Base-by-base conservation (phyloP, 92 coral and sea anemone species). In the Actinernus sp. region DNA sequence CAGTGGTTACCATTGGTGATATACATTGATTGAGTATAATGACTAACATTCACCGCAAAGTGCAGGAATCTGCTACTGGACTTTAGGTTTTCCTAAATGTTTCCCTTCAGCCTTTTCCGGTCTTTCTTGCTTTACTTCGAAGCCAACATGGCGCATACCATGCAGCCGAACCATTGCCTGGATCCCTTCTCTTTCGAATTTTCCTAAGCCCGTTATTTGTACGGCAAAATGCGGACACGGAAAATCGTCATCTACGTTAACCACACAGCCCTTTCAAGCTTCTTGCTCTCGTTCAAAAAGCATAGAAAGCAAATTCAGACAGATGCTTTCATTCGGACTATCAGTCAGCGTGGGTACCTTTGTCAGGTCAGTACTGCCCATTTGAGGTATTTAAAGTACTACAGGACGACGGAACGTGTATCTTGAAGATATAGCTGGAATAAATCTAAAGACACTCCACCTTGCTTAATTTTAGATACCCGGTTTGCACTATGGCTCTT, bases 41-140 rank as follows among this genome's bases (percentile, higher is more conserved):
- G n/a, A 3, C 60, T 46, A 29, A 64, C 41, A 28, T 64, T 64
- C 23, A 64, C 40, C 1, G 73, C 73, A 48, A 65, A 65, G 55
- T 65, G 73, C 5, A 65, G 24, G 32, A 65, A 65, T 31, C 32
- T 65, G 45, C 26, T 43, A 36, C 31, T 12, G 16, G 63, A 38
- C 46, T 47, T 65, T 36, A 23, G 49, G 31, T 36, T 65, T 25
- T 24, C 1, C 34, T 47, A 29, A 17, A 65, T 24, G 0, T 16
- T 32, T 27, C 3, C 5, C 17, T 49, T 32, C 1, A 65, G 13
- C 17, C 12, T 1, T 10, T 43, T 14, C 18, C 65, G 49, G 34
- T 68, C 63, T 49, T 25, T 68, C 66, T 40, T 68, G 51, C 25
- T 54, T 30, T 26, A 68, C 66, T 48, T 53, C 65, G 5, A 54